A percentile compares a stretch with the other conserved stretches of the same genome.
These are phyloP conservation scores for Tichodroma muraria DNA, from an alignment of 2,113 vertebrate genomes.

Conservation along the genomic window DNA sequence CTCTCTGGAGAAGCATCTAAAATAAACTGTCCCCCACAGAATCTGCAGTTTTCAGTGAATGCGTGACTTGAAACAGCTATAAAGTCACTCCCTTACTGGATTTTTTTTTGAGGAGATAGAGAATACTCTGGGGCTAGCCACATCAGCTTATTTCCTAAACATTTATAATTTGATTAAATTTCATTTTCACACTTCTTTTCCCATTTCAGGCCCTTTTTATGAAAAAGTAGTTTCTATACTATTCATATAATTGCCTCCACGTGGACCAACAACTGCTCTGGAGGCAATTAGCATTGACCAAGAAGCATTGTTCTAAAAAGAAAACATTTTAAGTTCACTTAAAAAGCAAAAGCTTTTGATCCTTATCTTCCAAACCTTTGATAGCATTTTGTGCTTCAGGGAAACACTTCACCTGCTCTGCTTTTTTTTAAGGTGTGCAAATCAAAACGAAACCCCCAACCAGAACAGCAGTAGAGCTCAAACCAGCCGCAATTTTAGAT, in stretches of 20 bases:
- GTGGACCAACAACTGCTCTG: background rate
- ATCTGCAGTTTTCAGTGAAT: background rate
- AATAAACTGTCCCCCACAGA: background rate
- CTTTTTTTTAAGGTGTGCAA: background rate
- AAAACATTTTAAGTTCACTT: background rate
- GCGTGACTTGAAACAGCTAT: background rate
- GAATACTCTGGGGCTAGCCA: background rate
- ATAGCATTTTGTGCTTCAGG: background rate
- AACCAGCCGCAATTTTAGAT: rapidly evolving
- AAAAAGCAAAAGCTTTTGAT: background rate
- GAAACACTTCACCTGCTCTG: background rate
- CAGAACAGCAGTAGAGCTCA: background rate
- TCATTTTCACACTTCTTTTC: background rate
- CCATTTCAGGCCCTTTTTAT: background rate
- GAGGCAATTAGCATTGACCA: background rate
- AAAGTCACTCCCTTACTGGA: background rate
- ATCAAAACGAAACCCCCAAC: background rate
- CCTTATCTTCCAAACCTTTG: background rate
- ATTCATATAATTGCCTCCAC: background rate
- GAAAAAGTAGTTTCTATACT: background rate
- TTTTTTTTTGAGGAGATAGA: background rate
- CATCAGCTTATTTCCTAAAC: background rate
- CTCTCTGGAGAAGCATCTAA: background rate
- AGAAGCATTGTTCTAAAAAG: background rate
- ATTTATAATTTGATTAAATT: background rate